phyloP scores from a whole-genome alignment of 2,797 vertebrate genomes.

The Oophaga sylvatica region DNA sequence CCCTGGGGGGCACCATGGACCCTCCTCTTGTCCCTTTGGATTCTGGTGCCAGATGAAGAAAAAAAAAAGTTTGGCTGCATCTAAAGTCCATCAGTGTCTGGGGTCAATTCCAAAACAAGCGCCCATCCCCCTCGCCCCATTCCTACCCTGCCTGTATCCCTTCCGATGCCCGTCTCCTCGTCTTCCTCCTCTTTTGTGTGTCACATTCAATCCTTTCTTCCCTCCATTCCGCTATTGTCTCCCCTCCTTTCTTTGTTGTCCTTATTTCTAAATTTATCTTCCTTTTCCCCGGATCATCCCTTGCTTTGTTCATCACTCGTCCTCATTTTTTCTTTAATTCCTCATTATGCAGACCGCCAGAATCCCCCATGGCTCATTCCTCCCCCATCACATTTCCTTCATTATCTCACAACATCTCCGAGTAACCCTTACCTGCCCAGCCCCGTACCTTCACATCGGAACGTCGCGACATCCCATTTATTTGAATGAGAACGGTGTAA shows the following conservation, averaged over 20 bases:
- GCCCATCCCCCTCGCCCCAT: neutral
- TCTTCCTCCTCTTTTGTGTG: neutral
- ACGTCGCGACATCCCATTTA: neutral
- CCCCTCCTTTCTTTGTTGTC: constrained; percentile 41
- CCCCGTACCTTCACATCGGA: neutral
- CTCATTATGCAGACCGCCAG: neutral
- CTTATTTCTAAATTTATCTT: constrained; percentile 48
- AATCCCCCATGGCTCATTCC: neutral
- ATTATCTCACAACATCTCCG: neutral
- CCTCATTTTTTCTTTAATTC: neutral
- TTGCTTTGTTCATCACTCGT: neutral
- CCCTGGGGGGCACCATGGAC: constrained; percentile 26
- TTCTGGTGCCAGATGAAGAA: constrained; percentile 23
- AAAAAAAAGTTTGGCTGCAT: constrained; percentile 49
- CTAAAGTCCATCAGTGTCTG: neutral
- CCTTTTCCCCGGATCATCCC: neutral
- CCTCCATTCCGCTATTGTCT: constrained; percentile 19
- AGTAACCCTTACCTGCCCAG: neutral
- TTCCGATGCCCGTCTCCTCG: neutral
- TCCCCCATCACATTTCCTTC: neutral
- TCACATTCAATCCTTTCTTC: constrained; percentile 19
- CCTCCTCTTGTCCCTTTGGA: constrained; percentile 33
- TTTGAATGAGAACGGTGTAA: neutral
- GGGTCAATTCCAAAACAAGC: neutral
- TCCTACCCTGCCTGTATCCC: neutral